Percentiles rank a stretch among this genome's conserved stretches.
These are phyloP conservation scores for Rhyzopertha dominica DNA, from an alignment of 1,140 invertebrate species.

Conservation along the genomic window DNA sequence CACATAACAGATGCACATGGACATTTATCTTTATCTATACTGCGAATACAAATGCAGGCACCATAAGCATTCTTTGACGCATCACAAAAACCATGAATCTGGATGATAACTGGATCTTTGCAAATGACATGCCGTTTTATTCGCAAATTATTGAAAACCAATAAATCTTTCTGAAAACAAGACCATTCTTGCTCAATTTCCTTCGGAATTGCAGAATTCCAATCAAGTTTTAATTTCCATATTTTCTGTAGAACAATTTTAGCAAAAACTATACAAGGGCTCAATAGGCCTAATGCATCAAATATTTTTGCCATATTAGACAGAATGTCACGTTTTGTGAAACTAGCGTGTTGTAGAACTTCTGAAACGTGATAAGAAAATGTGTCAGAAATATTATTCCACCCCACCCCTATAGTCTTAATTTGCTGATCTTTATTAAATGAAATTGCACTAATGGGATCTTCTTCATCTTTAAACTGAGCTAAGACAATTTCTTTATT, in stretches of 20 bases:
- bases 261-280: conserved; percentile 36
- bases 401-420: too few relatives aligned
- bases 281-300: conserved; percentile 44
- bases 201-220: conserved; percentile 40
- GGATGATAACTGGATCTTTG: conserved; percentile 3
- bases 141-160: not conserved
- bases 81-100: conserved; percentile 16
- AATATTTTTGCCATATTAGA: conserved; percentile 35
- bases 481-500: too few relatives aligned
- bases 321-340: conserved; percentile 12
- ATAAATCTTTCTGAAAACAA: not conserved
- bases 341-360: too few relatives aligned
- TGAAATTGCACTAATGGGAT: too few relatives aligned
- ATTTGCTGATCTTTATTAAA: too few relatives aligned
- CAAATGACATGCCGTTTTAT: conserved; percentile 6
- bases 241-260: conserved; percentile 46
- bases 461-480: too few relatives aligned
- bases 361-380: too few relatives aligned
- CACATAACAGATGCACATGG: conserved; percentile 16
- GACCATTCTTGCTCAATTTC: conserved; percentile 23
- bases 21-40: conserved; percentile 2
- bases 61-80: conserved; percentile 16
- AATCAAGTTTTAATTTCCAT: conserved; percentile 38
- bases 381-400: too few relatives aligned
- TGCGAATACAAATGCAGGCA: conserved; percentile 17